A percentile compares a stretch with the other conserved stretches of the same genome.
Evolutionary conservation across 1,140 invertebrate species (phyloP).

Genomic region (Penaeus chinensis): DNA sequence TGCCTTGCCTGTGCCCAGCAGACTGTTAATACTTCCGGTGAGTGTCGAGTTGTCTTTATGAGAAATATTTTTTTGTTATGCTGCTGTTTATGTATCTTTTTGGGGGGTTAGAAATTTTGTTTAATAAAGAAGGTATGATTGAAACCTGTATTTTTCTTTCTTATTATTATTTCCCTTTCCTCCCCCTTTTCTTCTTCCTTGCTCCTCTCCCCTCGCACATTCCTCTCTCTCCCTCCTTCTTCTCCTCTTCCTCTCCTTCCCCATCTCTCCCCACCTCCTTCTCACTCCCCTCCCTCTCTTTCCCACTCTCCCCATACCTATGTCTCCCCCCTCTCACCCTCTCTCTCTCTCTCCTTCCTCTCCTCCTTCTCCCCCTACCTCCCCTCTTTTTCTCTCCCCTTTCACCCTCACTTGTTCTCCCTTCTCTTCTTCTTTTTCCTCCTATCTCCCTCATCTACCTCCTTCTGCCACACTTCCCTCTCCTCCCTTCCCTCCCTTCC

Average conservation of each 20-base stretch:
- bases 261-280: neutral
- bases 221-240: neutral
- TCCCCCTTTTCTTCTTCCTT: neutral
- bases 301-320: too few species aligned
- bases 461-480: too few species aligned
- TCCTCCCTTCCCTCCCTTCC: too few species aligned
- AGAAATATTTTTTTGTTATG: too few species aligned
- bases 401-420: neutral
- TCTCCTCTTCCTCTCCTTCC: neutral
- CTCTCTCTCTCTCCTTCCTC: neutral
- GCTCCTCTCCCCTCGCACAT: neutral
- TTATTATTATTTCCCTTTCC: neutral
- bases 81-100: too few species aligned
- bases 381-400: neutral
- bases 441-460: neutral
- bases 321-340: neutral
- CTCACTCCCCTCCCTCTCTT: neutral
- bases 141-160: neutral
- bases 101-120: too few species aligned
- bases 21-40: too few species aligned
- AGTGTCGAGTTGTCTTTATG: too few species aligned
- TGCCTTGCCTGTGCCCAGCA: conserved; percentile 29
- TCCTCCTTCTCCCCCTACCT: neutral
- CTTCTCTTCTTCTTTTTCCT: neutral
- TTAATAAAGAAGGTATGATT: neutral